A percentile compares a stretch with the other conserved stretches of the same genome.
phyloP scores from a whole-genome alignment of 2,113 vertebrate species.

The Atrichornis clamosus region DNA sequence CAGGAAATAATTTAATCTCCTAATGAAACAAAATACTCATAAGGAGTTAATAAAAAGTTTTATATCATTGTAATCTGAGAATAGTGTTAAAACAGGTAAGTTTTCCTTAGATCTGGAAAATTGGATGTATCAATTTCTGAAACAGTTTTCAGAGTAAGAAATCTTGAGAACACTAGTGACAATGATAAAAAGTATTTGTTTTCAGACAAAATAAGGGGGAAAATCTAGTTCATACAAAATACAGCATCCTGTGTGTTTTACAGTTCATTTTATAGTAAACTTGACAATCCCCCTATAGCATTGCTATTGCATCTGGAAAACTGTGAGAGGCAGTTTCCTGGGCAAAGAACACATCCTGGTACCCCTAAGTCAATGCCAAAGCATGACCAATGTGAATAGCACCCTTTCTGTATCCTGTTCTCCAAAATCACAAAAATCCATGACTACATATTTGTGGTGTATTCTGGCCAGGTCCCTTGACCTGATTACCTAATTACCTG shows the following conservation, averaged over 20 bases:
- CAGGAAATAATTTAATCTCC: not conserved
- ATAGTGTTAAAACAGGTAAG: not conserved
- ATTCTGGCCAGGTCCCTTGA: not conserved
- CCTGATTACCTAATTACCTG: not conserved
- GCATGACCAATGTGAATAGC: not conserved
- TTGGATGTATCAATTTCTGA: not conserved
- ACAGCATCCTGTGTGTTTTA: not conserved
- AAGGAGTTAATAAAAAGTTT: not conserved
- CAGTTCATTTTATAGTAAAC: not conserved
- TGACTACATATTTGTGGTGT: not conserved
- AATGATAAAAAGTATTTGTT: not conserved
- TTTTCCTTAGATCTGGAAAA: not conserved
- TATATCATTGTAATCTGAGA: not conserved
- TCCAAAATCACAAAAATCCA: not conserved
- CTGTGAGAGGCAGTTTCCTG: not conserved
- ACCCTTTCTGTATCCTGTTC: not conserved
- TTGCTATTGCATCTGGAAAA: not conserved
- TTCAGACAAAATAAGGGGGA: not conserved
- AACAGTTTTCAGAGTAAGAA: not conserved
- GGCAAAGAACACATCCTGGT: not conserved
- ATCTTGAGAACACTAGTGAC: not conserved
- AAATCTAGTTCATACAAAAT: not conserved
- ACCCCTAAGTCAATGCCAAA: not conserved
- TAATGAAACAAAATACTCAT: not conserved
- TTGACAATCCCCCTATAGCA: not conserved